These are phyloP conservation scores for Sebastes trivittatus DNA, from an alignment of 2,797 vertebrate species.

Conservation along the genomic window DNA sequence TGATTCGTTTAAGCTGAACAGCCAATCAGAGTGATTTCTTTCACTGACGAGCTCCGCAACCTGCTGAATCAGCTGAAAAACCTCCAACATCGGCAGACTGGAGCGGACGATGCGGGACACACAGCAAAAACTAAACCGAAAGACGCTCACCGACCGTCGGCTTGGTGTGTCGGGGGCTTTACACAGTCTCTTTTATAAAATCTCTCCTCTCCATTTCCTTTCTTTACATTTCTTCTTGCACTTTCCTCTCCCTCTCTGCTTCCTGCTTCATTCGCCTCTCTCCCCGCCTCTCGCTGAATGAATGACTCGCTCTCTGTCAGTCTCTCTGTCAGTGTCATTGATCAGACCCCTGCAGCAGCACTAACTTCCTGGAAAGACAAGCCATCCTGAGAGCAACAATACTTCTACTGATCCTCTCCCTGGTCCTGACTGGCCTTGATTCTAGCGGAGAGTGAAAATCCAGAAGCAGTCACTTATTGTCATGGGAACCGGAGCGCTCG, in stretches of 20 bases:
- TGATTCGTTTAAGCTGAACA: too few relatives aligned
- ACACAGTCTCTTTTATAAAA: neutral
- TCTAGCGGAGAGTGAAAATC: conserved; percentile 54
- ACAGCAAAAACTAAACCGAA: too few relatives aligned
- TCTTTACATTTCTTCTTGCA: neutral
- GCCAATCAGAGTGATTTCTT: too few relatives aligned
- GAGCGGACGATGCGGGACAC: too few relatives aligned
- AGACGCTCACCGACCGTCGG: too few relatives aligned
- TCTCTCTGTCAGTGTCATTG: conserved; percentile 73
- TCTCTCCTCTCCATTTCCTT: neutral
- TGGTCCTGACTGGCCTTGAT: conserved; percentile 54
- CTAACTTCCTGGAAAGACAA: conserved; percentile 75
- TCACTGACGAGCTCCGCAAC: too few relatives aligned
- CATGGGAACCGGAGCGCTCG: conserved; percentile 61
- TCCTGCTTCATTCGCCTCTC: conserved; percentile 1
- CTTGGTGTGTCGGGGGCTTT: too few relatives aligned
- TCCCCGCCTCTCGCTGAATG: conserved; percentile 39
- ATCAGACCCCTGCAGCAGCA: conserved; percentile 68
- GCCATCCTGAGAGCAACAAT: conserved; percentile 72
- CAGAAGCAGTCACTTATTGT: conserved; percentile 59
- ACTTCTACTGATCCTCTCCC: conserved; percentile 73
- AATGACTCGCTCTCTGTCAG: conserved; percentile 65
- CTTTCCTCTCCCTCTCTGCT: conserved; percentile 2
- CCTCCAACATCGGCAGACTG: too few relatives aligned
- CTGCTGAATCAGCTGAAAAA: too few relatives aligned